Percentiles rank a stretch among this genome's conserved stretches.
These are phyloP conservation scores for Sebastiscus albofasciatus DNA, from an alignment of 2,797 vertebrate genomes.

Conservation along the genomic window DNA sequence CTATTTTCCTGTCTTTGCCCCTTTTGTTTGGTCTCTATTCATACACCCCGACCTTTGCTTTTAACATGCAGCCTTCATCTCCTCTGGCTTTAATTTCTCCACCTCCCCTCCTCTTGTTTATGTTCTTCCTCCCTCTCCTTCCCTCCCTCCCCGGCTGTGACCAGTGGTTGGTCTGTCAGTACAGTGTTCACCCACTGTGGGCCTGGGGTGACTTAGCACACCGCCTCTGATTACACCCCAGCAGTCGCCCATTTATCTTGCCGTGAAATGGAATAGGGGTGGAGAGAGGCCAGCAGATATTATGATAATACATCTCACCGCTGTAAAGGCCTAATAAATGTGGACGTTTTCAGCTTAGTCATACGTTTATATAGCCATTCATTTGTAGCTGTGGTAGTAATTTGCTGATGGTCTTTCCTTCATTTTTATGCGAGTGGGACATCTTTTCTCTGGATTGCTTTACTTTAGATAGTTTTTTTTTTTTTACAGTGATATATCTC, in stretches of 20 bases:
- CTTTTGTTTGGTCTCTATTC: neutral
- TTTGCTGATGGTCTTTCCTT: constrained; percentile 1
- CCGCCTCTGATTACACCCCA: constrained; percentile 65
- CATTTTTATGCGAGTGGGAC: neutral
- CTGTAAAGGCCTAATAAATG: constrained; percentile 31
- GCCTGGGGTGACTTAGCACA: constrained; percentile 55
- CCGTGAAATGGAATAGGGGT: constrained; percentile 38
- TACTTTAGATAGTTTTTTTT: neutral
- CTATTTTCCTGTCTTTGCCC: neutral
- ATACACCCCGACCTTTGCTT: neutral
- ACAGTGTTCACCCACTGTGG: constrained; percentile 55
- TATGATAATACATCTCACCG: constrained; percentile 47
- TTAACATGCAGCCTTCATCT: neutral
- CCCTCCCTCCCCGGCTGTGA: constrained; percentile 9
- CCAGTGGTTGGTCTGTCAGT: constrained; percentile 57
- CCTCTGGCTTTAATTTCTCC: neutral
- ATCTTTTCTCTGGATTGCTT: neutral
- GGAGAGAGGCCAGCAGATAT: constrained; percentile 45
- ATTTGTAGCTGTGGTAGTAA: constrained; percentile 4
- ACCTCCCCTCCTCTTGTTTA: neutral
- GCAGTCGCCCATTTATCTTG: constrained; percentile 60
- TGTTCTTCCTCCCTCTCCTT: neutral
- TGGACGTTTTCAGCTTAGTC: constrained; percentile 38
- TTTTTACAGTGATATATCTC: neutral
- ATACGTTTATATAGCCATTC: neutral